These are phyloP conservation scores for Macrobrachium rosenbergii DNA, from an alignment of 1,140 invertebrate species.

Conservation along the genomic window DNA sequence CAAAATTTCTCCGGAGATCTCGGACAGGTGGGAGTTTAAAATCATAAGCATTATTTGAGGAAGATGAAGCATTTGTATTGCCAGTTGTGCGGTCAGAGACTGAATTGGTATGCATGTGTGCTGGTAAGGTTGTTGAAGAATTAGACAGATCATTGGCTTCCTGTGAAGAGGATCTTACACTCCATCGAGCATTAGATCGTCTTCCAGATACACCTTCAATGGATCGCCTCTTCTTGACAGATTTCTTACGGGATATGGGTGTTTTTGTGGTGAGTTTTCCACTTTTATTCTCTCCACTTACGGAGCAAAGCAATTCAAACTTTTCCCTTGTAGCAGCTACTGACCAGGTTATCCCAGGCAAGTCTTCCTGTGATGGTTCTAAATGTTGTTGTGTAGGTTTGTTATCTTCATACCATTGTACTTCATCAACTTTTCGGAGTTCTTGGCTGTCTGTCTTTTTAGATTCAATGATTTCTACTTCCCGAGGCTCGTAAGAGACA, in stretches of 20 bases:
- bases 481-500: too few relatives aligned
- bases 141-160: too few relatives aligned
- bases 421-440: neutral
- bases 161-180: neutral
- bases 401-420: neutral
- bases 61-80: too few relatives aligned
- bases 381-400: neutral
- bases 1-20: constrained; percentile 17
- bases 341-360: constrained; percentile 44
- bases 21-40: constrained; percentile 18
- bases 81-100: too few relatives aligned
- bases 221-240: constrained; percentile 41
- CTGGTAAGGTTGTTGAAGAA: too few relatives aligned
- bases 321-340: constrained; percentile 49
- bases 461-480: too few relatives aligned
- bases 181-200: neutral
- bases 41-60: neutral
- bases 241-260: constrained; percentile 41
- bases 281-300: constrained; percentile 45
- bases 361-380: neutral
- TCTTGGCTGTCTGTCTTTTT: too few relatives aligned
- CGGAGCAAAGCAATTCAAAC: constrained; percentile 42
- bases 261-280: constrained; percentile 48
- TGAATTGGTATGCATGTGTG: too few relatives aligned
- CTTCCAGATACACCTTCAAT: constrained; percentile 1